Conservation (phyloP, 2,113 vertebrate genomes). For the Brachypteracias leptosomus region DNA sequence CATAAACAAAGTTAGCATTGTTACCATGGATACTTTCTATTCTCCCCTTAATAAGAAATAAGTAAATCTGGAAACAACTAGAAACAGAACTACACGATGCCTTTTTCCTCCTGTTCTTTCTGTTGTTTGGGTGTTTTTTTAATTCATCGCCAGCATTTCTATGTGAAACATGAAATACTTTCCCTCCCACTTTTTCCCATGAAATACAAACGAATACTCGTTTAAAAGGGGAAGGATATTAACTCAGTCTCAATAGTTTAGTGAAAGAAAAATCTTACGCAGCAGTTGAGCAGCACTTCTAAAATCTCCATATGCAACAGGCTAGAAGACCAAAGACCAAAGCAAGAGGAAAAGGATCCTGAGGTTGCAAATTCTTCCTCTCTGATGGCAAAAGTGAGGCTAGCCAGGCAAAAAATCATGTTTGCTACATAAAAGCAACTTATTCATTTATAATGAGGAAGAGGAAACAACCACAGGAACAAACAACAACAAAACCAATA, state of each 20-base stretch:
- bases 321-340: neutral
- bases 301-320: neutral
- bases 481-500: slow-evolving; percentile 54
- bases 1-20: neutral
- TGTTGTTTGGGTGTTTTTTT: neutral
- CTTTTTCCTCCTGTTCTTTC: neutral
- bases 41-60: neutral
- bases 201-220: neutral
- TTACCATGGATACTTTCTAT: neutral
- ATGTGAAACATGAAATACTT: neutral
- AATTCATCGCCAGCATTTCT: neutral
- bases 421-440: neutral
- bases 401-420: neutral
- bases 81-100: neutral
- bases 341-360: neutral
- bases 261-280: neutral
- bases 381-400: neutral
- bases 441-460: slow-evolving; percentile 38
- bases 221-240: neutral
- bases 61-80: neutral
- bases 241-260: neutral
- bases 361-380: neutral
- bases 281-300: neutral
- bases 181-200: neutral
- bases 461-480: neutral